Evolutionary conservation across 2,888 invertebrate species (phyloP), one percentile per base, ranked within the genome.

Genomic region (Catocala sponsa): DNA sequence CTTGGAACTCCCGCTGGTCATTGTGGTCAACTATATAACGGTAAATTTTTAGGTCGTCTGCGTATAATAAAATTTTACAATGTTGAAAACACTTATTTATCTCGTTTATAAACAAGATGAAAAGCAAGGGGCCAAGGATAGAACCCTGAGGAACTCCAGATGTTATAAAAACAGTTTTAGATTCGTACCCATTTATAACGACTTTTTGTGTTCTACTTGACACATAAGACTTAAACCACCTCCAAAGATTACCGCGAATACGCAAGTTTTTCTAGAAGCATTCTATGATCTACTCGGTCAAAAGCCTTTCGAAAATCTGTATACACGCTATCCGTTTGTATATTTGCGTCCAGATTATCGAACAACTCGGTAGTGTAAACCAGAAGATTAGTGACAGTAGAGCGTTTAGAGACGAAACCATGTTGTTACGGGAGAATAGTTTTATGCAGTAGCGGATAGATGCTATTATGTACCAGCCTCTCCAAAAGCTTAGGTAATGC

Each of bases 181-280:
- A 49, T n/a, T 49, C 35, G 6, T 15, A 47, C 5, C 55, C 55
- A 7, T 47, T 33, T 5, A 55, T 47, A 4, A 55, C 68, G 0
- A 62, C 48, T 4, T 52, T 57, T 57, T 68, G 68, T 5, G 53
- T 55, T 13, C 64, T 43, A 13, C 51, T 56, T 4, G 53, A n/a
- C 1, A 66, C 44, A 15, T 72, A 72, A 10, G 68, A 72, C 0
- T 32, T 15, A 33, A 67, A 63, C 60, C 66, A 65, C 0, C 58
- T 38, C 6, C 59, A 43, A 1, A 65, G 15, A 25, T 57, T 57
- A 5, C 66, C 66, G 0, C 49, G 51, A 0, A 63, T 66, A 7
- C 62, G 42, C 42, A n/a, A 42, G 42, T 42, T 42, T 42, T 42
- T 42, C 13, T 15, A 46, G 9, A 5, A 46, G 15, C 1, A 46